Percentiles rank a stretch among this genome's conserved stretches.
Evolutionary conservation across 2,888 invertebrate species (phyloP).

Genomic region (Zygothrica quintamaculata): DNA sequence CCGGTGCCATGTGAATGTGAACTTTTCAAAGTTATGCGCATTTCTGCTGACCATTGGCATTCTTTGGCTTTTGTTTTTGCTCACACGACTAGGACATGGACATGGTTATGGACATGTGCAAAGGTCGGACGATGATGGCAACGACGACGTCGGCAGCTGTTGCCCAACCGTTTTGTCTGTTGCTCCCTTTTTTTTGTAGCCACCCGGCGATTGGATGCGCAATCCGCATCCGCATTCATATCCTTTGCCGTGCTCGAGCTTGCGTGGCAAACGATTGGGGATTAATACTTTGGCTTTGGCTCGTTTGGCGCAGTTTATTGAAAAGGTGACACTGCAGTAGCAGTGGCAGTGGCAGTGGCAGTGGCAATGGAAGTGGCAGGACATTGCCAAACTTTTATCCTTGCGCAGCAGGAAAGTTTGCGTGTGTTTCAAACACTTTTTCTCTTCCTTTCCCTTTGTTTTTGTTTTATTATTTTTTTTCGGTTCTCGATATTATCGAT

Average conservation of each 20-base stretch:
- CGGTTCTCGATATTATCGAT: conserved; percentile 72
- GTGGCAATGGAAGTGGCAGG: conserved; percentile 27
- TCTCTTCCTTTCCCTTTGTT: conserved; percentile 12
- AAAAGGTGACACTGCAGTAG: conserved; percentile 75
- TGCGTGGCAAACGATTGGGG: conserved; percentile 68
- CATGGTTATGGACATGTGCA: conserved; percentile 43
- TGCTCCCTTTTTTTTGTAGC: conserved; percentile 25
- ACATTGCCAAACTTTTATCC: conserved; percentile 65
- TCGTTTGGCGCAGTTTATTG: conserved; percentile 74
- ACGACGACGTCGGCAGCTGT: conserved; percentile 60
- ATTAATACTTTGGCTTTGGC: conserved; percentile 71
- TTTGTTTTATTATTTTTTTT: conserved; percentile 10
- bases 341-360: conserved; percentile 8
- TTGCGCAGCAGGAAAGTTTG: conserved; percentile 52
- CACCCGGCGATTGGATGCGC: conserved; percentile 63
- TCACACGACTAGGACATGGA: conserved; percentile 12
- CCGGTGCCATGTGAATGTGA: conserved; percentile 54
- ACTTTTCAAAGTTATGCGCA: conserved; percentile 76
- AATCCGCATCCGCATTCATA: conserved; percentile 18
- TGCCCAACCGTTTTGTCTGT: conserved; percentile 73
- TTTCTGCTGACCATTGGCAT: conserved; percentile 81
- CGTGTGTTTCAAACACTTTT: conserved; percentile 21
- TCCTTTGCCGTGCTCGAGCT: conserved; percentile 37
- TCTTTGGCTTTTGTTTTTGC: conserved; percentile 77
- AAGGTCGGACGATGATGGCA: conserved; percentile 63